Evolutionary conservation across 2,888 invertebrate species (phyloP).

Genomic region (Cryptus armator): DNA sequence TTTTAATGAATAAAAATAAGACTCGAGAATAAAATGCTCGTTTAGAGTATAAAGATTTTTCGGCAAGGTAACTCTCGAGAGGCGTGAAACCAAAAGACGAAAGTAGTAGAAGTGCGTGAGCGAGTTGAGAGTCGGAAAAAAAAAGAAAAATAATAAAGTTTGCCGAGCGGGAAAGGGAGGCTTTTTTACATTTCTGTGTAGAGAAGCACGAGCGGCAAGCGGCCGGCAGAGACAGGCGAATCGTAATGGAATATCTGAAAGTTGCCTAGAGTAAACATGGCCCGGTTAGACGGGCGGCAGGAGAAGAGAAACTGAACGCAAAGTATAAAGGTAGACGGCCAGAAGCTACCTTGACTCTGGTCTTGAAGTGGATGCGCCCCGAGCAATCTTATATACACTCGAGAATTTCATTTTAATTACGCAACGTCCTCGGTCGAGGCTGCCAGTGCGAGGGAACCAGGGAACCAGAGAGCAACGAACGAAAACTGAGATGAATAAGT

Average conservation of each 20-base stretch:
- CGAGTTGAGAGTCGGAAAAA: conserved; percentile 33
- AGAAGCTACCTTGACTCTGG: conserved; percentile 58
- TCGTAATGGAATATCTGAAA: conserved; percentile 78
- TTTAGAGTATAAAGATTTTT: too few species aligned
- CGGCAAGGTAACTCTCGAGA: too few species aligned
- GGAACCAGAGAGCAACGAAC: conserved; percentile 35
- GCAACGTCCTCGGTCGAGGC: conserved; percentile 47
- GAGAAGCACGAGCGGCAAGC: not conserved
- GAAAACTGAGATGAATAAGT: conserved; percentile 44
- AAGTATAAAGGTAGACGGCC: conserved; percentile 42
- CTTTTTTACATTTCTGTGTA: conserved; percentile 67
- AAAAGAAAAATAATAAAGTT: conserved; percentile 57
- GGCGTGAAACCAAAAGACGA: conserved; percentile 12
- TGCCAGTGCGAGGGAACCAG: conserved; percentile 38
- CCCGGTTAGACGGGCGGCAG: conserved; percentile 48
- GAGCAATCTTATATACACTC: conserved; percentile 69
- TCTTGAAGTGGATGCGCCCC: conserved; percentile 50
- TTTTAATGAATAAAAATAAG: too few species aligned
- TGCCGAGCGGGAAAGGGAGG: conserved; percentile 50
- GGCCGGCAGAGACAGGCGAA: conserved; percentile 57
- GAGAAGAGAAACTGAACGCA: conserved; percentile 28
- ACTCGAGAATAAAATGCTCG: not conserved
- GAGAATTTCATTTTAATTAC: conserved; percentile 77
- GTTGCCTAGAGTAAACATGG: conserved; percentile 73
- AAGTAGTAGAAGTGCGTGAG: conserved; percentile 21